phyloP scores from a whole-genome alignment of 1,140 invertebrate genomes.

The Drosophila busckii region DNA sequence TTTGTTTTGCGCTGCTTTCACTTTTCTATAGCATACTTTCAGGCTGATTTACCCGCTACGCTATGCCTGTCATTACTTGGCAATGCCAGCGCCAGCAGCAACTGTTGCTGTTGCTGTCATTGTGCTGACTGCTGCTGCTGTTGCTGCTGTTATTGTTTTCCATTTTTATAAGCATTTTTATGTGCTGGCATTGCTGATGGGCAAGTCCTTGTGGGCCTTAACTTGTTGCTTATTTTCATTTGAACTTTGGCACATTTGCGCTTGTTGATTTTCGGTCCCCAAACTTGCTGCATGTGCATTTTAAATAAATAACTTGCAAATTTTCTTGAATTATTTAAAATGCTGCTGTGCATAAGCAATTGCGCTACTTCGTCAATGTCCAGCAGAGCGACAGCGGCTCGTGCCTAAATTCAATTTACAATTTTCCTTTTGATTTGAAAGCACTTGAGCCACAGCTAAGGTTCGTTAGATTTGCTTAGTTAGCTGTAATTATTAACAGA shows the following conservation, averaged over 20 bases:
- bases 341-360: too few relatives aligned
- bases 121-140: constrained; percentile 41
- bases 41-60: constrained; percentile 28
- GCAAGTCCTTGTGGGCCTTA: constrained; percentile 31
- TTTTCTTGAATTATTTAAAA: too few relatives aligned
- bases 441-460: too few relatives aligned
- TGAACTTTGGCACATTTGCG: constrained; percentile 15
- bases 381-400: too few relatives aligned
- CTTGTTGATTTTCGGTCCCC: constrained; percentile 28
- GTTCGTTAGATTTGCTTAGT: too few relatives aligned
- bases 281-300: too few relatives aligned
- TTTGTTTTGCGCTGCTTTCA: constrained; percentile 5
- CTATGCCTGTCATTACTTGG: constrained; percentile 49
- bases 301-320: constrained; percentile 1
- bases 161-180: constrained; percentile 63
- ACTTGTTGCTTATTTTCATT: constrained; percentile 12
- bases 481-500: too few relatives aligned
- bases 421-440: too few relatives aligned
- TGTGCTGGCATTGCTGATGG: constrained; percentile 61
- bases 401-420: constrained; percentile 20
- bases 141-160: constrained; percentile 56
- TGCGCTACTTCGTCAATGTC: too few relatives aligned
- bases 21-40: constrained; percentile 41
- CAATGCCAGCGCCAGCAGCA: constrained; percentile 1
- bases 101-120: constrained; percentile 56